Conservation (phyloP, 2,888 invertebrate genomes). For the Caenorhabditis zanzibari region DNA sequence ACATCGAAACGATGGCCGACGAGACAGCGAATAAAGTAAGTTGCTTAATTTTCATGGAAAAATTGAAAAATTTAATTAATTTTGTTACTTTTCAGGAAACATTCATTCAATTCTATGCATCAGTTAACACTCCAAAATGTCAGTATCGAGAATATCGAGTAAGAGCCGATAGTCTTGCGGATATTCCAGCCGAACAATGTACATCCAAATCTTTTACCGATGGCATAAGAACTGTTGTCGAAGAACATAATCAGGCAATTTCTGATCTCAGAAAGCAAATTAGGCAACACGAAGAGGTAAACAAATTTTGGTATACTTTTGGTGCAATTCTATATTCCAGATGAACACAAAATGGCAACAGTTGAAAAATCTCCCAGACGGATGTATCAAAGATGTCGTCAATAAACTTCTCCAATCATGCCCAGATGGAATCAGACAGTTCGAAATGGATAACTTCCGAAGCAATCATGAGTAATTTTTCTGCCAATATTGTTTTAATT, state of each 20-base stretch:
- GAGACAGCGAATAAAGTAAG: not conserved
- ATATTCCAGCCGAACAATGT: not conserved
- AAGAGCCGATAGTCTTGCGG: not conserved
- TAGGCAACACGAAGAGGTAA: slow-evolving; percentile 8
- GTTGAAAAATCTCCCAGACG: not conserved
- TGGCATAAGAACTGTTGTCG: not conserved
- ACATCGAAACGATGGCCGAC: slow-evolving; percentile 6
- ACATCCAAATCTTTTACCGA: not conserved
- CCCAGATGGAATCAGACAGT: not conserved
- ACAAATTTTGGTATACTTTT: not conserved
- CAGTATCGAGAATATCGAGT: slow-evolving; percentile 27
- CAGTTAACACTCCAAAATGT: not conserved
- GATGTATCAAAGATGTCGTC: not conserved
- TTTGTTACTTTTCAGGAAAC: not conserved
- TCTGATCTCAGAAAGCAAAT: slow-evolving; percentile 10
- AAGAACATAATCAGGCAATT: not conserved
- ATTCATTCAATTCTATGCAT: not conserved
- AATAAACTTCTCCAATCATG: not conserved
- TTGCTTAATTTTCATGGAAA: not conserved
- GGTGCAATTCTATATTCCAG: not conserved
- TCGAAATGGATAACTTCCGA: slow-evolving; percentile 4
- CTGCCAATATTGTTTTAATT: not conserved
- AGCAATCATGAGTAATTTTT: slow-evolving; percentile 1
- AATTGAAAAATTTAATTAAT: too few species aligned
- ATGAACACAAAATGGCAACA: not conserved